Evolutionary conservation across 2,888 invertebrate species (phyloP).

Genomic region (Epicampocera succincta): DNA sequence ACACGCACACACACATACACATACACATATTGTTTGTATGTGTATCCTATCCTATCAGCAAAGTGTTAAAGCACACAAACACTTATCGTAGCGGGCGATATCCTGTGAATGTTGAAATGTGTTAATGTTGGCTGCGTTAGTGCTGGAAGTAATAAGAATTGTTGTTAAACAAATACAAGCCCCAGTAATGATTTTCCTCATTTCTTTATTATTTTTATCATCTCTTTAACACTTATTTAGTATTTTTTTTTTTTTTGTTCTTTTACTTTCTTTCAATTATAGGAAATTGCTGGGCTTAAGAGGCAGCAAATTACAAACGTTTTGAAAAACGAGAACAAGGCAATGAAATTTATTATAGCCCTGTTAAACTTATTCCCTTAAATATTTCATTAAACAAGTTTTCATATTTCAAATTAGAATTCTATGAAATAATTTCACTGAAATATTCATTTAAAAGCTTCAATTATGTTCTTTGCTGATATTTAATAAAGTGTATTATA

Average conservation of each 20-base stretch:
- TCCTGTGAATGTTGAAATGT: neutral
- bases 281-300: no score
- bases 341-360: no score
- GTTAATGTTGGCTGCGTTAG: constrained; percentile 5
- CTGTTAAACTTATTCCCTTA: no score
- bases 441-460: constrained; percentile 29
- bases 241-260: no score
- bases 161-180: constrained; percentile 51
- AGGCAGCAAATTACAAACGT: no score
- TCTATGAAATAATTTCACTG: neutral
- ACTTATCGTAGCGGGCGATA: neutral
- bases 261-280: no score
- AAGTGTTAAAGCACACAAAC: no score
- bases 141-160: constrained; percentile 47
- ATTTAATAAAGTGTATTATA: constrained; percentile 33
- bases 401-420: neutral
- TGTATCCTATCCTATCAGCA: neutral
- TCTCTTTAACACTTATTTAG: constrained; percentile 4
- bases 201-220: constrained; percentile 8
- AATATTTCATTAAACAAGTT: no score
- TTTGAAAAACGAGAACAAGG: no score
- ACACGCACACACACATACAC: no score
- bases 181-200: constrained; percentile 39
- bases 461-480: constrained; percentile 36
- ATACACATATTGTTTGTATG: neutral